Base-by-base conservation (phyloP, 2,113 vertebrate genomes). In the Indri indri region DNA sequence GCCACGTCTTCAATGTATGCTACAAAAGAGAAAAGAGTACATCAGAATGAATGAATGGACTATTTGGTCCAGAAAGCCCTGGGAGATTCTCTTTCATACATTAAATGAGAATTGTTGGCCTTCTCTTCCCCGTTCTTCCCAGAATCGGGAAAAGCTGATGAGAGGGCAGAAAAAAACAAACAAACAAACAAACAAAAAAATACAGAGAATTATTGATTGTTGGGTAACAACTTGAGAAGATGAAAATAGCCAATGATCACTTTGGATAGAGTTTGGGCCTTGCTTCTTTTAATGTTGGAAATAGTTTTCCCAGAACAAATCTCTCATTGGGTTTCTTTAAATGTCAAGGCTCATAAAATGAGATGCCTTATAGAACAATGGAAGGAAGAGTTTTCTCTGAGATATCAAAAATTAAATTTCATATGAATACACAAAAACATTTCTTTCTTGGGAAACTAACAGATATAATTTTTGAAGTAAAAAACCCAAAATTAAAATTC, bases 1-100 rank as follows among this genome's bases (percentile, higher is more conserved):
- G 99, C 99, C 97, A 99, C 99, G 3, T 99, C 99, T 98, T 99
- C 99, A 77, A 99, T 99, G 97, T 99, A 99, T 40, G 99, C 99
- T 99, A 98, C 57, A 98, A 98, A 97, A 98, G 87, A 98, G 37
- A 95, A 98, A 92, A 98, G 9, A 96, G 59, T 59, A 52, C 34
- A 83, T 98, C 91, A 98, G 96, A 95, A 91, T 27, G 84, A 97
- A 22, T 23, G 6, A 96, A 94, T 93, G 8, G 42, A 95, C 87
- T 32, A 87, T 5, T 50, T n/a, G n/a, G 20, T 59, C 91, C 52
- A 45, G 10, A 93, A 45, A 93, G 4, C 37, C 68, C 84, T 8
- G 1, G 22, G 22, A 40, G 66, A 73, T 65, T 94, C 30, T 88
- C 40, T 93, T 47, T 77, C 76, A 84, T 13, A 80, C n/a, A 74